These are phyloP conservation scores for Chesias legatella DNA, from an alignment of 2,888 invertebrate genomes.

Conservation along the genomic window DNA sequence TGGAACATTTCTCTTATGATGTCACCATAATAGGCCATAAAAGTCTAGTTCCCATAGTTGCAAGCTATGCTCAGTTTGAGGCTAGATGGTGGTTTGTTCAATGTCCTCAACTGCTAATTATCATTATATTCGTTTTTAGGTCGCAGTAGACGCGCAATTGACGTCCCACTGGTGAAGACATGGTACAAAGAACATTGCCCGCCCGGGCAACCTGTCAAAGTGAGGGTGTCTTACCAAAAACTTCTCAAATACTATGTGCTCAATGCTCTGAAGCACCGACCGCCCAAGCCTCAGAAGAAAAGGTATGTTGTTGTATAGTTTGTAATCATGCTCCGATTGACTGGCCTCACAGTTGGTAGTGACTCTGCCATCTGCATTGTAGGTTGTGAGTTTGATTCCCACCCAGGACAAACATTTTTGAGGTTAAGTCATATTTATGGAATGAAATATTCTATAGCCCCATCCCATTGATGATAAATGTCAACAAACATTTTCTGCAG, in stretches of 20 bases:
- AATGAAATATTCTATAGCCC: no score
- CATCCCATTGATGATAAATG: neutral
- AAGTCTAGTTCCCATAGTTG: no score
- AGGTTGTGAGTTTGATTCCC: no score
- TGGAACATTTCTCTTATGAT: neutral
- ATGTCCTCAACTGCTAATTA: no score
- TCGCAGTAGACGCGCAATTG: constrained; percentile 95
- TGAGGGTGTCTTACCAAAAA: constrained; percentile 99
- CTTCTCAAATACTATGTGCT: constrained; percentile 98
- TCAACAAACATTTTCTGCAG: constrained; percentile 51
- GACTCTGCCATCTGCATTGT: no score
- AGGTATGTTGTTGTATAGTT: constrained; percentile 69
- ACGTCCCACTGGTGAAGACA: constrained; percentile 97
- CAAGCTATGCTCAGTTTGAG: no score
- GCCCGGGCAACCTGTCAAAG: constrained; percentile 98
- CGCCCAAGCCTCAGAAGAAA: constrained; percentile 99
- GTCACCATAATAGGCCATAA: no score
- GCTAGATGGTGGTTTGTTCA: no score
- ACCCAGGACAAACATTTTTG: no score
- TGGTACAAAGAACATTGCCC: constrained; percentile 98
- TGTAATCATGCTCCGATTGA: neutral
- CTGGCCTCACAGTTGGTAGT: no score
- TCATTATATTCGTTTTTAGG: constrained; percentile 70
- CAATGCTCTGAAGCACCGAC: constrained; percentile 97
- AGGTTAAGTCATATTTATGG: no score